Conservation (phyloP, 2,797 vertebrate genomes). For the Pangasius sanitwongsei region DNA sequence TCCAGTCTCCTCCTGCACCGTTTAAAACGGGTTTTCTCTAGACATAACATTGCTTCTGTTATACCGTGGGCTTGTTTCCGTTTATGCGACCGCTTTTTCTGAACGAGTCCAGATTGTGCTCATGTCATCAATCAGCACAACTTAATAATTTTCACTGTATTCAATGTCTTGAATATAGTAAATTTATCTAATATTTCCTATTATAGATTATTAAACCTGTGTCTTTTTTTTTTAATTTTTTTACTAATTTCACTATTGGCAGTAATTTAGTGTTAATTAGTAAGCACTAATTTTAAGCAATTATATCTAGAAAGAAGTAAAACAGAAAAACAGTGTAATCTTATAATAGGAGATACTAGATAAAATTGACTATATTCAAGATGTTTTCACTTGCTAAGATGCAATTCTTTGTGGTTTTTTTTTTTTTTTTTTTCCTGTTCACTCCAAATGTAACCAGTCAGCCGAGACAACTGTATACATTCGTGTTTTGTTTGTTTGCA, state of each 20-base stretch:
- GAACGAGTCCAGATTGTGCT: background rate
- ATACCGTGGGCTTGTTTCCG: background rate
- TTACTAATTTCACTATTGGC: too few species aligned
- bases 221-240: too few species aligned
- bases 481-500: background rate
- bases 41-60: background rate
- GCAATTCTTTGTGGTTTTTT: background rate
- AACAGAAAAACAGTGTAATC: too few species aligned
- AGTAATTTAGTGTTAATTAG: too few species aligned
- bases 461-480: too few species aligned
- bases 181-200: background rate
- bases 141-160: background rate
- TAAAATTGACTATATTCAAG: too few species aligned
- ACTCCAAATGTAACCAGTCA: background rate
- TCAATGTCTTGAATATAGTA: background rate
- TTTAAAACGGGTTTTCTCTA: background rate
- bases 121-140: background rate
- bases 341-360: too few species aligned
- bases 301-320: background rate
- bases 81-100: too few species aligned
- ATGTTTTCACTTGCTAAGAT: too few species aligned
- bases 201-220: background rate
- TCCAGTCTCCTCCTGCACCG: background rate
- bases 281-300: background rate
- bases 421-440: background rate